A percentile compares a stretch with the other conserved stretches of the same genome.
These are phyloP conservation scores for Crypturellus undulatus DNA, from an alignment of 2,113 vertebrate genomes.

Conservation along the genomic window DNA sequence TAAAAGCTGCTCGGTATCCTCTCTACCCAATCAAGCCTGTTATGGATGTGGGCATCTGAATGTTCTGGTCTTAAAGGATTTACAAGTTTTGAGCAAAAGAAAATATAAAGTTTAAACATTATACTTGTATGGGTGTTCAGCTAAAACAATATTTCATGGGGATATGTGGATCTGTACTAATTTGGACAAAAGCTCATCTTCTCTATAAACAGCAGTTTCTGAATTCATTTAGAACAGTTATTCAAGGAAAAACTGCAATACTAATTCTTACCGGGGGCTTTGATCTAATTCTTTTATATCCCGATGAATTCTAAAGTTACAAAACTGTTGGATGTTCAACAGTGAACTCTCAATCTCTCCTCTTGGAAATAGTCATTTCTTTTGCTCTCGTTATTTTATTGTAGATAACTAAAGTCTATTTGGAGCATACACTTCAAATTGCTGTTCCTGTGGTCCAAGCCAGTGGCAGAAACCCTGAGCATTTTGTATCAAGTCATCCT, in stretches of 20 bases:
- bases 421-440: background rate
- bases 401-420: background rate
- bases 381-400: background rate
- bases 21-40: background rate
- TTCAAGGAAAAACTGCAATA: background rate
- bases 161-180: background rate
- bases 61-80: background rate
- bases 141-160: background rate
- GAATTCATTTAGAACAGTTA: background rate
- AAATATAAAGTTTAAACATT: background rate
- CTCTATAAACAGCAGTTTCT: background rate
- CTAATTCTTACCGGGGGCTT: background rate
- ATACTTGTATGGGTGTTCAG: background rate
- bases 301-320: background rate
- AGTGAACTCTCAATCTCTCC: background rate
- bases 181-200: background rate
- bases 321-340: background rate
- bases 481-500: background rate
- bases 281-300: conserved; percentile 15
- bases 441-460: background rate
- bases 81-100: background rate
- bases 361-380: background rate
- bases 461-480: background rate
- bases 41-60: background rate
- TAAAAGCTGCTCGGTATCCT: background rate